Conservation (phyloP, 1,140 invertebrate genomes). For the Pseudomyrmex gracilis region DNA sequence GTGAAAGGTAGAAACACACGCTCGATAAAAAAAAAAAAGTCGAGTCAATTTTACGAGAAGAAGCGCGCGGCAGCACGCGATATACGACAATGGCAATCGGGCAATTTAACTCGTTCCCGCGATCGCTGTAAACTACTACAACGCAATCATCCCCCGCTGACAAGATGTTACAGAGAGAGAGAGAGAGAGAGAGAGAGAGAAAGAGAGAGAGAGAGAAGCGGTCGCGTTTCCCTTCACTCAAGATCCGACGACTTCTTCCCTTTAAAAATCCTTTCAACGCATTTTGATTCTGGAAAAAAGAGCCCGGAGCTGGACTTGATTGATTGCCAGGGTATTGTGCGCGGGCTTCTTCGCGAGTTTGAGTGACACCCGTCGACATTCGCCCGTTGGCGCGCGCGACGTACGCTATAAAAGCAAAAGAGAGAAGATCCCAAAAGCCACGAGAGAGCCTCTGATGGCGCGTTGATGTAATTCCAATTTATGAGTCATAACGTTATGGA, state of each 20-base stretch:
- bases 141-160: conserved; percentile 7
- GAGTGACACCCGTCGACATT: conserved; percentile 10
- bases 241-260: conserved; percentile 23
- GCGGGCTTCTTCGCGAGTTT: conserved; percentile 21
- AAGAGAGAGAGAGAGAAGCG: not conserved
- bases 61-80: conserved; percentile 30
- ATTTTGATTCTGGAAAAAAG: conserved; percentile 39
- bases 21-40: conserved; percentile 47
- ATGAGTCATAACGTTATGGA: not conserved
- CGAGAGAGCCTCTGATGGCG: too few relatives aligned
- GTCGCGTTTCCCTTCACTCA: conserved; percentile 39
- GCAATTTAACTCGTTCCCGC: conserved; percentile 36
- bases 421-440: not conserved
- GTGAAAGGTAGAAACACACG: conserved; percentile 44
- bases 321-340: conserved; percentile 28
- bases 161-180: conserved; percentile 18
- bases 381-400: too few relatives aligned
- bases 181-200: conserved; percentile 5
- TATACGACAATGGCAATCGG: conserved; percentile 44
- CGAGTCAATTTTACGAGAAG: conserved; percentile 43
- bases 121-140: conserved; percentile 28
- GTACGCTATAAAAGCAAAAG: conserved; percentile 38
- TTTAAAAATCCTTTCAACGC: conserved; percentile 43
- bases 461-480: conserved; percentile 26
- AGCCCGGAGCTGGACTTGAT: conserved; percentile 24